These are phyloP conservation scores for Thera obeliscata DNA, from an alignment of 2,888 invertebrate species.

Conservation along the genomic window DNA sequence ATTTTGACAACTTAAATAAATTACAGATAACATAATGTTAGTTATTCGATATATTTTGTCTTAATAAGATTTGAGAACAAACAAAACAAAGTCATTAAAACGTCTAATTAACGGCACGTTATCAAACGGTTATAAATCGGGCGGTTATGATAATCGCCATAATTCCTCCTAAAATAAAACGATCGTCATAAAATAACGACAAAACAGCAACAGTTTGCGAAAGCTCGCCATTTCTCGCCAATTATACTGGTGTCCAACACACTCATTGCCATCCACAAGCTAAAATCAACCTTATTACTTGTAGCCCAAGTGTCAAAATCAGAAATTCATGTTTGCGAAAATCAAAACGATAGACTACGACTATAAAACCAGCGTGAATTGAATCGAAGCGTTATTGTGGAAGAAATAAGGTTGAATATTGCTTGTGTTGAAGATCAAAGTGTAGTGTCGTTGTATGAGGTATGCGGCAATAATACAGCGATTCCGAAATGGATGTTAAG, in stretches of 20 bases:
- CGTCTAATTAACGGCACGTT: background rate
- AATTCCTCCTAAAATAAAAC: slow-evolving; percentile 39
- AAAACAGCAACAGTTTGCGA: slow-evolving; percentile 65
- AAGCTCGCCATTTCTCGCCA: slow-evolving; percentile 78
- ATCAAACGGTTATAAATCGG: slow-evolving; percentile 15
- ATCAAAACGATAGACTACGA: slow-evolving; percentile 56
- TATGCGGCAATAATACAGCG: slow-evolving; percentile 72
- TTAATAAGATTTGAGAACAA: too few species aligned
- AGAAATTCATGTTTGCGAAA: slow-evolving; percentile 34
- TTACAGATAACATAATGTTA: too few species aligned
- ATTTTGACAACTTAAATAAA: too few species aligned
- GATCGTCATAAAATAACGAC: slow-evolving; percentile 38
- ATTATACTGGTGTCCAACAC: slow-evolving; percentile 78
- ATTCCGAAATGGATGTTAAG: slow-evolving; percentile 72
- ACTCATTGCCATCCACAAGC: slow-evolving; percentile 48
- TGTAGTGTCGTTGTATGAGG: slow-evolving; percentile 67
- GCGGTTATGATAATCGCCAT: slow-evolving; percentile 19
- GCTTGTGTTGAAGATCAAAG: slow-evolving; percentile 67
- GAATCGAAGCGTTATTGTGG: slow-evolving; percentile 34
- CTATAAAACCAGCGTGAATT: slow-evolving; percentile 50
- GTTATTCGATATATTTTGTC: too few species aligned
- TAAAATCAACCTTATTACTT: slow-evolving; percentile 46
- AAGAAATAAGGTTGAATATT: slow-evolving; percentile 49
- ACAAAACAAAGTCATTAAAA: background rate
- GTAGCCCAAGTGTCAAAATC: background rate